Percentiles rank a stretch among this genome's conserved stretches.
Evolutionary conservation across 2,888 invertebrate genomes (phyloP).

Genomic region (Hypomecis atomaria): DNA sequence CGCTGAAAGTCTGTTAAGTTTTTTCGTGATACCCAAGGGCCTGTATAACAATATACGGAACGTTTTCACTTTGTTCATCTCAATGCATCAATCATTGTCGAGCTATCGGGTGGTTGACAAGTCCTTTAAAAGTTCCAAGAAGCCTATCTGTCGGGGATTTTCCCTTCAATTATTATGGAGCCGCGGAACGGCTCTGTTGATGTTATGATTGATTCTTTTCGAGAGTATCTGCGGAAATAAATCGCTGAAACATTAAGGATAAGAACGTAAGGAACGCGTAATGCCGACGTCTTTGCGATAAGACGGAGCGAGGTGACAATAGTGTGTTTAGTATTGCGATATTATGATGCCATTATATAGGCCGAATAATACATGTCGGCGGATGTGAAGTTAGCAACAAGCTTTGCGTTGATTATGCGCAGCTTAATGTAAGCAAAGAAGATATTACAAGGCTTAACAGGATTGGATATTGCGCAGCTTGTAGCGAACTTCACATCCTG

Average conservation of each 20-base stretch:
- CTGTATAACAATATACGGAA: conserved; percentile 42
- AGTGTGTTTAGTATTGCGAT: background rate
- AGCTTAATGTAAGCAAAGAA: too few species aligned
- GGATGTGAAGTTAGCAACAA: too few species aligned
- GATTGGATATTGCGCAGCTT: too few species aligned
- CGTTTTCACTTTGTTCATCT: conserved; percentile 54
- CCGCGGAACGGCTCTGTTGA: conserved; percentile 44
- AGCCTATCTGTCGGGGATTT: conserved; percentile 57
- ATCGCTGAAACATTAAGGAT: conserved; percentile 45
- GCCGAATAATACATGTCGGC: too few species aligned
- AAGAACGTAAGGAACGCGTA: conserved; percentile 37
- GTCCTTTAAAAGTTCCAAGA: conserved; percentile 56
- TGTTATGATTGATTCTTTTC: conserved; percentile 58
- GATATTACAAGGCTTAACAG: too few species aligned
- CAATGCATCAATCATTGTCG: conserved; percentile 63
- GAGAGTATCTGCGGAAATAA: conserved; percentile 38
- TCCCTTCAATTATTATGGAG: conserved; percentile 57
- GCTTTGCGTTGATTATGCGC: too few species aligned
- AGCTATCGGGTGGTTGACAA: conserved; percentile 52
- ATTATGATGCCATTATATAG: too few species aligned
- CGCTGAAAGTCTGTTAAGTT: conserved; percentile 10
- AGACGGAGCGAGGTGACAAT: conserved; percentile 16
- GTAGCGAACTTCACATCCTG: too few species aligned
- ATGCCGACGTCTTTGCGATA: conserved; percentile 26
- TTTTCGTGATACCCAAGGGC: conserved; percentile 15